Base-by-base conservation (phyloP, 2,113 vertebrate species). In the Ceyx cyanopectus region DNA sequence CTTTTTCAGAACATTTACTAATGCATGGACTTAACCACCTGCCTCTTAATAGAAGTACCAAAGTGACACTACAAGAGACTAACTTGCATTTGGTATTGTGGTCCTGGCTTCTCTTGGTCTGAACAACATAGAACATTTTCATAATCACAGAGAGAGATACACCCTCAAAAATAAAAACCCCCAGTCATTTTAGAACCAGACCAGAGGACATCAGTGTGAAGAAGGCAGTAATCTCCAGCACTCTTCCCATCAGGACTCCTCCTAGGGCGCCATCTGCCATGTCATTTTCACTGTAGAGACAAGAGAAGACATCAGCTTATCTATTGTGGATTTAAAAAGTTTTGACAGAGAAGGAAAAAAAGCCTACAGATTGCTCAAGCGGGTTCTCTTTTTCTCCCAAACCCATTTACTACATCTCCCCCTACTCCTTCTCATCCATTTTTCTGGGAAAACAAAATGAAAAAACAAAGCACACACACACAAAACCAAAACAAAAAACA, bases 271-370 rank as follows among this genome's bases (percentile, higher is more conserved):
- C 34, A 84, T 81, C 95, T 75, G 16, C 75, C 7, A 0, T 46
- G 41, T 66, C 1, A 1, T 46, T 62, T 82, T 98, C 97, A 98
- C 98, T 98, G 96, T 9, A 45, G 95, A 96, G 77, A 96, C 37
- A 94, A 97, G 65, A 96, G 92, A 70, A 96, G 75, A 93, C 29
- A 57, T 73, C 48, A 93, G 62, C 22, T 91, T 82, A 37, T 80
- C 58, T 87, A 68, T 6, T 53, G 61, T 27, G 62, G 56, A 40
- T 60, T 81, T 40, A 57, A 14, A 41, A 66, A 24, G 43, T 63
- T 87, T 86, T 73, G 21, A 66, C 40, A 46, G 20, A 85, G 54
- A 91, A 68, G 11, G 29, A 32, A 54, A 66, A 61, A 62, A 82
- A 34, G 14, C 22, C 32, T 54, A 66, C 21, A 81, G 34, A 45